Evolutionary conservation across 2,113 vertebrate species (phyloP).

Genomic region (Pachypanchax playfairii): DNA sequence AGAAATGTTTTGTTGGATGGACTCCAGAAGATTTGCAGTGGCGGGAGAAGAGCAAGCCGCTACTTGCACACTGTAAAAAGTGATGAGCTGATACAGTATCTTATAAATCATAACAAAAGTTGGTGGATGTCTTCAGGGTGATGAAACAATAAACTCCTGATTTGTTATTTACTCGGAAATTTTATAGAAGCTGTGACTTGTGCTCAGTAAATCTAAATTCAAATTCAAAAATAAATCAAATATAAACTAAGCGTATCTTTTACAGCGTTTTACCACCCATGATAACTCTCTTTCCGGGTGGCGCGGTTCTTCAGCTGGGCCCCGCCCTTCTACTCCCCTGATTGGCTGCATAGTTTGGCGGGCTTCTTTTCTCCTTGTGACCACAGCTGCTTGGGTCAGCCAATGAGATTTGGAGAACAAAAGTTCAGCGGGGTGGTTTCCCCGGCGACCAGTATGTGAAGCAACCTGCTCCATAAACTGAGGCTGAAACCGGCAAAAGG

Average conservation of each 20-base stretch:
- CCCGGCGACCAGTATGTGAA: slow-evolving; percentile 25
- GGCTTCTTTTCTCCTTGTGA: slow-evolving; percentile 56
- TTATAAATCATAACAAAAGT: neutral
- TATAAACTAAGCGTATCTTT: too few species aligned
- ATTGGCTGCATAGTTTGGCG: slow-evolving; percentile 74
- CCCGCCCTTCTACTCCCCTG: slow-evolving; percentile 8
- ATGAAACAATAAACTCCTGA: neutral
- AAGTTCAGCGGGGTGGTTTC: slow-evolving; percentile 64
- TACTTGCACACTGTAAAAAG: slow-evolving; percentile 19
- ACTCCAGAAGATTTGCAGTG: slow-evolving; percentile 48
- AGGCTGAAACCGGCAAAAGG: neutral
- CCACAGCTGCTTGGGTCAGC: slow-evolving; percentile 10
- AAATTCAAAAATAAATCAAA: too few species aligned
- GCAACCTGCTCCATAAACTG: slow-evolving; percentile 34
- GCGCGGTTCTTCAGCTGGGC: slow-evolving; percentile 19
- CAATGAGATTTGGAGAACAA: slow-evolving; percentile 50
- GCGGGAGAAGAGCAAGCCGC: slow-evolving; percentile 59
- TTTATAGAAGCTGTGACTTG: too few species aligned
- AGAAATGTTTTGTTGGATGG: slow-evolving; percentile 57
- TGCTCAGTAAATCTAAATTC: too few species aligned
- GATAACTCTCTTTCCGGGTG: slow-evolving; percentile 33
- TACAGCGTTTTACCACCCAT: slow-evolving; percentile 45
- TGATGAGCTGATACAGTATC: fast-evolving
- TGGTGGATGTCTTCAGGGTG: neutral
- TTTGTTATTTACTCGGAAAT: too few species aligned